These are phyloP conservation scores for Campylorhamphus procurvoides DNA, from an alignment of 2,113 vertebrate genomes.

Conservation along the genomic window DNA sequence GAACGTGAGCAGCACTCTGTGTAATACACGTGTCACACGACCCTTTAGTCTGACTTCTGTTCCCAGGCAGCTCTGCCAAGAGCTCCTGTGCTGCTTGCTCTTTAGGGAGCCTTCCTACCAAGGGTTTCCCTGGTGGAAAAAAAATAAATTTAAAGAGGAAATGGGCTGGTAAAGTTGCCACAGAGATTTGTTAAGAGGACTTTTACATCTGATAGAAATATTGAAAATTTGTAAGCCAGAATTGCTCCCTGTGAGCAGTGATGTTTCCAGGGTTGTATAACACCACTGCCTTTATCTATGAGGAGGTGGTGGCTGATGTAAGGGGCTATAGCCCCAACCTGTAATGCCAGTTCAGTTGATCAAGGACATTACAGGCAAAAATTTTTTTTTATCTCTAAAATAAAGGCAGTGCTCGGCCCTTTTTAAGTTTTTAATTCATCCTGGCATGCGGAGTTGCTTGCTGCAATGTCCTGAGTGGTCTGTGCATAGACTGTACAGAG, in stretches of 20 bases:
- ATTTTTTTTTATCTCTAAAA: not conserved
- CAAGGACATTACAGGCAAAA: not conserved
- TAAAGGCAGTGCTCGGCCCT: not conserved
- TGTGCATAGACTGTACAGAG: not conserved
- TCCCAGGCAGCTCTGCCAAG: not conserved
- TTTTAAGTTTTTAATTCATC: not conserved
- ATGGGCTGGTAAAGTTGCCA: not conserved
- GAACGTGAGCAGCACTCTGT: not conserved
- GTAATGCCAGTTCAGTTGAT: rapidly evolving
- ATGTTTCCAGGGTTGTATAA: not conserved
- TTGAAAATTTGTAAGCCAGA: not conserved
- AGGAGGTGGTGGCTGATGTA: not conserved
- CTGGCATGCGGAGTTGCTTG: not conserved
- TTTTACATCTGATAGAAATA: rapidly evolving
- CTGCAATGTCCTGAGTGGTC: not conserved
- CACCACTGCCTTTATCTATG: not conserved
- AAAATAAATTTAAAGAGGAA: not conserved
- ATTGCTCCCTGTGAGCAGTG: not conserved
- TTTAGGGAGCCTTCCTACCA: not conserved
- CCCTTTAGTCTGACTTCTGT: not conserved
- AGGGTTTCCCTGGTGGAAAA: not conserved
- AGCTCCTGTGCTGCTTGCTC: rapidly evolving
- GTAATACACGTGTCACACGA: not conserved
- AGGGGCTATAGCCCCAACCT: not conserved
- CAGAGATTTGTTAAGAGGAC: not conserved